Evolutionary conservation across 2,113 vertebrate genomes (phyloP), one percentile per base, ranked within the genome.

Genomic region (Ariopsis seemanni): DNA sequence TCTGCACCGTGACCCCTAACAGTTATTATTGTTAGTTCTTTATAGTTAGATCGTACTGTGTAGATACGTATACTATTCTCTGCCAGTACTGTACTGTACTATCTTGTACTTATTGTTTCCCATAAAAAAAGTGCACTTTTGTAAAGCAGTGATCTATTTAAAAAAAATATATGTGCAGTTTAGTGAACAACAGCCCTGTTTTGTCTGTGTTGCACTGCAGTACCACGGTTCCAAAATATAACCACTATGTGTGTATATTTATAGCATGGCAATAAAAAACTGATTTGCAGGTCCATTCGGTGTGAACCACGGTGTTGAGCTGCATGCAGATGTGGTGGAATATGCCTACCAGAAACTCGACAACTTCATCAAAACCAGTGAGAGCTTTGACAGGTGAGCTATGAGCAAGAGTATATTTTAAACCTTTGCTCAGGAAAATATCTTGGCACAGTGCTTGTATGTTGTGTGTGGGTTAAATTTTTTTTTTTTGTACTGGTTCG

Each of bases 381-480:
- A 99, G 91, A 99, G 97, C 93, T 99, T 99, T 90, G 98, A 99
- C 95, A 98, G 95, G 98, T 99, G 94, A 92, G 97, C 84, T 22
- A 53, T 60, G 48, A 80, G 25, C 80, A 67, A 15, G 7, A n/a
- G 7, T 12, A 22, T 7, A n/a, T 72, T 15, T 86, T 74, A 30
- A 77, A 74, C 17, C 18, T 71, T 52, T 74, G 75, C 20, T 42
- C 9, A 20, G 30, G 42, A 48, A 42, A 67, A 58, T 27, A 27
- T 30, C n/a, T 48, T 53, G 58, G 25, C 74, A 20, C 63, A 72
- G 14, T 60, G 17, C 65, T 48, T 79, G 10, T 14, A 25, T 60
- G 30, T 84, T 0, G 71, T 74, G 58, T 11, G 42, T 42, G 42
- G 42, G 3, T 42, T 42, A 34, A 34, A 4, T 42, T 42, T 42